Base-by-base conservation (phyloP, 2,797 vertebrate species). In the Erpetoichthys calabaricus region DNA sequence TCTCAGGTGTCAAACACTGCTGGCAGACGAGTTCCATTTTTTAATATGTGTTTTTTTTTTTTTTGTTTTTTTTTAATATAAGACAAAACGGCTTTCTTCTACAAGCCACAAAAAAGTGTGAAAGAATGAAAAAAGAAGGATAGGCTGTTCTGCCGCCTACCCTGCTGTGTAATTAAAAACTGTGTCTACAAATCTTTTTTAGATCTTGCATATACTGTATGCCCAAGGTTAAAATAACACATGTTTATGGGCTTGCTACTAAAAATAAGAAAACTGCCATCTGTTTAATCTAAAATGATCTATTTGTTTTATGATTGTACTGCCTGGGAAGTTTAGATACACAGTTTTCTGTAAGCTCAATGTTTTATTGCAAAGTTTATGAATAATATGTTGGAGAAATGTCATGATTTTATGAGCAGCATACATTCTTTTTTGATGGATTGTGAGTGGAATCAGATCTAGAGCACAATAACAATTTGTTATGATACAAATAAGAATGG, bases 161-260 rank as follows among this genome's bases (percentile, higher is more conserved):
- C 47, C 47, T 49, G 47, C 47, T 49, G 47, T 49, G 47, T 49
- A 49, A 49, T 49, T 49, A 49, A 49, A 7, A 7, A 49, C 47
- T 5, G 7, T 7, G 47, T 49, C n/a, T 49, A 49, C 7, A 7
- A 49, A 49, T 49, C 47, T 49, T 49, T 49, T 49, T 49, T 49
- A n/a, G 47, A 49, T 49, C 7, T 4, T 25, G 47, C 3, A 4
- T 7, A 49, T 49, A 7, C 47, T 49, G 7, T 49, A 49, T 49
- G 47, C 47, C 47, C 4, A 49, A 49, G 47, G 47, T 49, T 49
- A 49, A 25, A 49, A 49, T 49, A 49, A 49, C 47, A 49, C 47
- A 49, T 49, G 47, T 49, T 49, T 4, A 49, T n/a, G n/a, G 47
- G 7, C 3, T 7, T 3, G 4, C 4, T n/a, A 49, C 4, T 49